Evolutionary conservation across 2,888 invertebrate genomes (phyloP), one percentile per base, ranked within the genome.

Genomic region (Melolontha melolontha): DNA sequence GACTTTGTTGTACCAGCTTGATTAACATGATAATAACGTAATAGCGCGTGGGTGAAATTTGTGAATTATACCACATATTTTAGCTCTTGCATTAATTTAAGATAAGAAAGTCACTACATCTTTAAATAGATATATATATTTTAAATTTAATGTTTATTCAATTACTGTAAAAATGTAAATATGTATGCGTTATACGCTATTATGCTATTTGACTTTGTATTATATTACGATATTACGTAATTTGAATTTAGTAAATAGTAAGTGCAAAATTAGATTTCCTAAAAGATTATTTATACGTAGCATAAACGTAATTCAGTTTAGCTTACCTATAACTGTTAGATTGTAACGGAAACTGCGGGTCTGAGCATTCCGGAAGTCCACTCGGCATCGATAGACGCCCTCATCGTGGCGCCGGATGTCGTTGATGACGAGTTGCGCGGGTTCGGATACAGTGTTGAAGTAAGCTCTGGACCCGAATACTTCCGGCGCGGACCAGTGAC

Each of bases 291-390:
- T 22, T 12, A 44, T 57, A 42, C 34, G 42, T 44, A 8, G 22
- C 16, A 14, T 14, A 47, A 27, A 44, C 12, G 12, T 42, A 44
- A 27, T 57, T 57, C 57, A 42, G 42, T 39, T 57, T 27, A 49
- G 87, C 93, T 92, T 81, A 95, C 95, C 94, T 79, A 95, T 92
- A 75, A 96, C 94, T 72, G 94, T 94, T 79, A 96, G 90, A 85
- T 95, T 94, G 85, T 95, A 94, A 80, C 93, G 89, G 84, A 93
- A 92, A 85, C 93, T 94, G 81, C 94, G 90, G 70, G 95, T 95
- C 84, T 95, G 95, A 72, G 94, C 93, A 83, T 94, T 93, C 72
- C 92, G 88, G 86, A 95, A 96, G 87, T 96, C 95, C 74, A 95
- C 93, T 72, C 95, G 87, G 84, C 96, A 96, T 72, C 95, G 88